Evolutionary conservation across 2,888 invertebrate genomes (phyloP).

Genomic region (Drosophila prolongata): DNA sequence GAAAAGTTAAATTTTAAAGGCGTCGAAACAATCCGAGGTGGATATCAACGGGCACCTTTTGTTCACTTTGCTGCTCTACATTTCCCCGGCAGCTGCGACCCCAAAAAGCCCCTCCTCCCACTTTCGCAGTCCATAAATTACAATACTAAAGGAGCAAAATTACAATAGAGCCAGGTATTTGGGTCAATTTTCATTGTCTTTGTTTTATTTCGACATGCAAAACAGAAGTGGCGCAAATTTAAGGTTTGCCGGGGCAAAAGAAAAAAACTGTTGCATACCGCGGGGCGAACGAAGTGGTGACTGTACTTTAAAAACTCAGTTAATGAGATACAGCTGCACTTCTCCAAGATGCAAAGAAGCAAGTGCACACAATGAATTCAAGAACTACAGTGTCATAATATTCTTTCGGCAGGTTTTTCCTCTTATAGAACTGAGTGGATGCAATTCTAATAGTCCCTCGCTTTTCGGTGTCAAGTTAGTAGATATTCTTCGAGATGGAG

Average conservation of each 20-base stretch:
- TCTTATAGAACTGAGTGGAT: not conserved
- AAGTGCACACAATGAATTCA: slow-evolving; percentile 34
- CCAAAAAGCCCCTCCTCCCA: not conserved
- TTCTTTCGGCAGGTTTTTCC: not conserved
- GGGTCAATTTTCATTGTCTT: slow-evolving; percentile 59
- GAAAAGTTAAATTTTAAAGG: slow-evolving; percentile 12
- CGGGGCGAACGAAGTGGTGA: slow-evolving; percentile 15
- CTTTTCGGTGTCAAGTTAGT: too few species aligned
- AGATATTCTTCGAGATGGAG: not conserved
- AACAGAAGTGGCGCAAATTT: slow-evolving; percentile 72
- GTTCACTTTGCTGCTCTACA: slow-evolving; percentile 37
- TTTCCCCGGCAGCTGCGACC: slow-evolving; percentile 12
- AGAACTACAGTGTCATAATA: slow-evolving; percentile 2
- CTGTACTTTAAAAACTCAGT: slow-evolving; percentile 19
- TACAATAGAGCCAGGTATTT: slow-evolving; percentile 54
- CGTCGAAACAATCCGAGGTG: not conserved
- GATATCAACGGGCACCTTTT: slow-evolving; percentile 20
- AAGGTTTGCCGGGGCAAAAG: slow-evolving; percentile 7
- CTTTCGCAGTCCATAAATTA: slow-evolving; percentile 58
- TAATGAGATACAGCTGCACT: slow-evolving; percentile 26
- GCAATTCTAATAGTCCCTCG: too few species aligned
- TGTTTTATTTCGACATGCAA: slow-evolving; percentile 54
- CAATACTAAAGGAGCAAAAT: slow-evolving; percentile 56
- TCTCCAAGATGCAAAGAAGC: slow-evolving; percentile 18
- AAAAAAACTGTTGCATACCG: slow-evolving; percentile 54